A percentile compares a stretch with the other conserved stretches of the same genome.
phyloP scores from a whole-genome alignment of 1,140 invertebrate genomes.

The Drosophila teissieri region DNA sequence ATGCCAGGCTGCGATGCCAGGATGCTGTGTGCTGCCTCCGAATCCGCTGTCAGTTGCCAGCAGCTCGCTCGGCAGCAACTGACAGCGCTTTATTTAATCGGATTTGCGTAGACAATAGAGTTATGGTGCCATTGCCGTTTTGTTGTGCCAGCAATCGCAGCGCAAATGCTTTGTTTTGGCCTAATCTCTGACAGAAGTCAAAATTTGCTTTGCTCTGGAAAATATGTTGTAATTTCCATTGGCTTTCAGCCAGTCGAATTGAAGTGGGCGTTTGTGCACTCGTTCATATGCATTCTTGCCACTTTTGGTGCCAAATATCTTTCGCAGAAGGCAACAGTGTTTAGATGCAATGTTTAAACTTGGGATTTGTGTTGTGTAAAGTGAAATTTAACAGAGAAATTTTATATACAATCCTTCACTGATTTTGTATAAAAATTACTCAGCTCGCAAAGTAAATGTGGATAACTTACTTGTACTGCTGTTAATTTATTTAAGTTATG shows the following conservation, averaged over 20 bases:
- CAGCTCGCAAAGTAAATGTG: too few relatives aligned
- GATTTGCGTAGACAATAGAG: slow-evolving; percentile 76
- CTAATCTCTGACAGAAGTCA: slow-evolving; percentile 80
- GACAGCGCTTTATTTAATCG: slow-evolving; percentile 78
- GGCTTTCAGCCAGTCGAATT: slow-evolving; percentile 41
- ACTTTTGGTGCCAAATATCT: slow-evolving; percentile 1
- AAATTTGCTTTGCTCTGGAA: slow-evolving; percentile 64
- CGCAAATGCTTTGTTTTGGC: slow-evolving; percentile 75
- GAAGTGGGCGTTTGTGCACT: slow-evolving; percentile 8
- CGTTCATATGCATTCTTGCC: background rate
- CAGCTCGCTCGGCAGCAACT: slow-evolving; percentile 45
- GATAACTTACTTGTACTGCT: too few relatives aligned
- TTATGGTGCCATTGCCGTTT: slow-evolving; percentile 57
- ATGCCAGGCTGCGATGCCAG: slow-evolving; percentile 58
- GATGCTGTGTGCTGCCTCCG: slow-evolving; percentile 72
- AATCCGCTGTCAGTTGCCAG: slow-evolving; percentile 49
- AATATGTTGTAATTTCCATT: slow-evolving; percentile 73
- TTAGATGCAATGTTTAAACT: background rate
- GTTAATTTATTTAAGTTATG: too few relatives aligned
- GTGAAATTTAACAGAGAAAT: background rate
- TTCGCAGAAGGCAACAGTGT: background rate
- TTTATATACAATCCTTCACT: too few relatives aligned
- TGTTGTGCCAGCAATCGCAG: slow-evolving; percentile 71
- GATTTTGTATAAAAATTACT: too few relatives aligned
- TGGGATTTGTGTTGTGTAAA: background rate